Base-by-base conservation (phyloP, 2,113 vertebrate species). In the pig (Sus scrofa) region DNA sequence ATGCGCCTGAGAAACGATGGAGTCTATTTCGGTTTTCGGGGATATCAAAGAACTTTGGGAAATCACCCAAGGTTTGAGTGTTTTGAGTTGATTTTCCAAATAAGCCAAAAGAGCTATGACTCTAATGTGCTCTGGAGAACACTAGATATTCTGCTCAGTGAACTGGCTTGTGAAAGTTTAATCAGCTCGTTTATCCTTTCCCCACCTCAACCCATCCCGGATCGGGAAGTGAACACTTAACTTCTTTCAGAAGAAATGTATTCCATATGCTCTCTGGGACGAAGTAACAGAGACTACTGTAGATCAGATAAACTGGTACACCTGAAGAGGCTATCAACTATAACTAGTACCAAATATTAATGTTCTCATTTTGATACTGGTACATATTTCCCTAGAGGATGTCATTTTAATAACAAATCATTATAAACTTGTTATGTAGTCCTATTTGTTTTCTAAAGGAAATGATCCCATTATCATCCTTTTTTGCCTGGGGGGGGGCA, bases 81-180 rank as follows among this genome's bases (percentile, higher is more conserved):
- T 88, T 95, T n/a, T 92, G 86, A 91, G 44, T 92, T 96, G 56
- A 89, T 89, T 96, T 95, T 96, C 54, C 91, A 73, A 34, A 67
- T 12, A n/a, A 58, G 34, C 75, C 44, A n/a, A 58, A 13, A 52
- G 81, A 83, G 27, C 74, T 83, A 81, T 54, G 68, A 95, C 24
- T 73, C n/a, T 63, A 88, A 63, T 30, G 50, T 68, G 32, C 81
- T 95, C 63, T 71, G 32, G 27, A 75, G 10, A 39, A 90, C 27
- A 60, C 50, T 27, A 89, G 81, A 56, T 95, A 82, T 84, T 91
- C 95, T 82, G 32, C 77, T 92, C 50, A 44, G n/a, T 88, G 88
- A 96, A 90, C 22, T 68, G 65, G 82, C 68, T 71, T 93, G 60
- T 67, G 44, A 26, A 96, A 86, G 32, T 83, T 96, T 71, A 93